Base-by-base conservation (phyloP, 1,140 invertebrate genomes). In the Lucilia sericata region DNA sequence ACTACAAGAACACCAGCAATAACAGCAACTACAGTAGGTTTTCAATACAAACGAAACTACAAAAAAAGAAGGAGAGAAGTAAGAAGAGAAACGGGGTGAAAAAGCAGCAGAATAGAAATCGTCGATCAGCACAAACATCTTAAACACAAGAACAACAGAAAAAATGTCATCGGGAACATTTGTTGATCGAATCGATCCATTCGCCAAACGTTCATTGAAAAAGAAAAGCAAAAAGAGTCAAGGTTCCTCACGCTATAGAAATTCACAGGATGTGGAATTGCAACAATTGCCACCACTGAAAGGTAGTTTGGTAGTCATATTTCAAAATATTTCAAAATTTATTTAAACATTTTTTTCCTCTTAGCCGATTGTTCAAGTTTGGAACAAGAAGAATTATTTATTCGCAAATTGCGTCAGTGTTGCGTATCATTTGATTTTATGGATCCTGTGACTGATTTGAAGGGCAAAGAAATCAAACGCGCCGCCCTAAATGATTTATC, bases 351-450 rank as follows among this genome's bases (percentile, higher is more conserved):
- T 21, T 42, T 83, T 83, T 19, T 76, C 17, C 36, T 30, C 25
- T 17, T 34, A 91, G 90, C 89, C 82, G 90, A 91, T 86, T 89
- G 90, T 88, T 95, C 97, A 86, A 94, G 96, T 85, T 94, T 94
- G 88, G 98, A 99, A 91, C 98, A 99, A 91, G 98, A 99, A 92
- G 98, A 99, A 85, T 92, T 99, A 86, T 99, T 99, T 91, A 98
- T 99, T 88, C 95, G 97, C 87, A 99, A 99, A 92, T 93, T 99
- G 86, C 95, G 97, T 87, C 98, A 99, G 94, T 99, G 99, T 92
- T 99, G 98, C 92, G 97, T 99, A 88, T 96, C 98, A 87, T 99
- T 99, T 93, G 98, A 99, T 92, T 99, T 99, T 92, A 97, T 99
- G 94, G 99, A 99, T 93, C 98, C 98, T 75, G 96, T 99, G 84